Evolutionary conservation across 2,797 vertebrate genomes (phyloP), one percentile per base, ranked within the genome.

Genomic region (Linurgus olivaceus): DNA sequence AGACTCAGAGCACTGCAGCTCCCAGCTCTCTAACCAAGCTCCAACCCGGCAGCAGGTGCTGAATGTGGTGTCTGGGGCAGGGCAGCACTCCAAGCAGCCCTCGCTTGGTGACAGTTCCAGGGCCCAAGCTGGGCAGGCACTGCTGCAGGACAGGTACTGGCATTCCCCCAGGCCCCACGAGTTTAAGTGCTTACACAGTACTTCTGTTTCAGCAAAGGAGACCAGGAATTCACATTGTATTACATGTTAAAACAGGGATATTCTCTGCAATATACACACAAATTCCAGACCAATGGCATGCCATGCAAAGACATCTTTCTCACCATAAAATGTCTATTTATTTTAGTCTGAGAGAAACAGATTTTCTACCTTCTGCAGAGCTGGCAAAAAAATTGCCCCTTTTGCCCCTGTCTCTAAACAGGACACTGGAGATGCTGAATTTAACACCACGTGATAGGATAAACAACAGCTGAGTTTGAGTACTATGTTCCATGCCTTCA

Each of bases 101-200:
- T 21, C 29, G 25, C 70, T 9, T 5, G 24, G 37, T 19, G 59
- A 37, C 35, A 54, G 13, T 11, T 31, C 15, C 45, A 19, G 23
- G 28, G 40, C 40, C 24, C 10, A 3, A 58, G 51, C 19, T 25
- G 10, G 28, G 6, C 25, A 31, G 10, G 21, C 7, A 8, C 24
- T 31, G 24, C 54, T 54, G 37, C n/a, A 55, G 54, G n/a, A 25
- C 55, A 62, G 29, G 12, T 13, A 17, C 29, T 15, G 19, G 29
- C 42, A 54, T 16, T 24, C 4, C 26, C 61, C 42, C 4, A 5
- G n/a, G n/a, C 44, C 5, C 42, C 48, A 10, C 0, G 2, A 42
- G 1, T n/a, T 35, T 17, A 52, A 54, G 9, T 21, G 25, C 26
- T 78, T 54, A 33, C 7, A 33, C 37, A 68, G 37, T 19, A 65